Percentiles rank a stretch among this genome's conserved stretches.
Conservation (phyloP, 1,140 invertebrate species). For the Harlomillsia oculata region DNA sequence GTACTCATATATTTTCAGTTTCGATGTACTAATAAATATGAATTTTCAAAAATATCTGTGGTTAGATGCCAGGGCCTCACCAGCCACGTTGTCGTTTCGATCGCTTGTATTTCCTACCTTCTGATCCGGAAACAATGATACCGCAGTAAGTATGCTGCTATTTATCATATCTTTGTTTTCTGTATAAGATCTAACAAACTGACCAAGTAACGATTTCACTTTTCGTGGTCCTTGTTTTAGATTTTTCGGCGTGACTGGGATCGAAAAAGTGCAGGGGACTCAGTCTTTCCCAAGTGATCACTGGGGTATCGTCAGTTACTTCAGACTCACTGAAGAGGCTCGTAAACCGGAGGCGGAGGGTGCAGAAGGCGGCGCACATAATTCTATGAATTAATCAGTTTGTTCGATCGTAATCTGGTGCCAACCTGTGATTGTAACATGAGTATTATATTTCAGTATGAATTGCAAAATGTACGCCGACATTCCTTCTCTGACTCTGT, state of each 20-base stretch:
- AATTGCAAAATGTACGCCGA: too few species aligned
- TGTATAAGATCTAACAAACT: not conserved
- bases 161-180: not conserved
- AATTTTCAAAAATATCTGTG: too few species aligned
- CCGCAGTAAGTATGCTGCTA: conserved; percentile 39
- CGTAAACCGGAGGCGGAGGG: conserved; percentile 11
- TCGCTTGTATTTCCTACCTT: conserved; percentile 45
- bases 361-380: not conserved
- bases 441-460: too few species aligned
- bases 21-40: conserved; percentile 21
- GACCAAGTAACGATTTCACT: too few species aligned
- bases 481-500: too few species aligned
- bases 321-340: conserved; percentile 25
- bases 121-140: conserved; percentile 28
- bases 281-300: conserved; percentile 53
- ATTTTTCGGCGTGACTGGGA: conserved; percentile 49
- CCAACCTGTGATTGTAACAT: not conserved
- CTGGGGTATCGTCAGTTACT: conserved; percentile 47
- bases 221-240: too few species aligned
- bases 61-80: conserved; percentile 39
- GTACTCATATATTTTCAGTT: not conserved
- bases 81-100: conserved; percentile 50
- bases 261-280: conserved; percentile 46
- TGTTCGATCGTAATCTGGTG: too few species aligned
- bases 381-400: too few species aligned